Percentiles rank a stretch among this genome's conserved stretches.
Evolutionary conservation across 2,797 vertebrate genomes (phyloP).

Genomic region (Sebastolobus altivelis): DNA sequence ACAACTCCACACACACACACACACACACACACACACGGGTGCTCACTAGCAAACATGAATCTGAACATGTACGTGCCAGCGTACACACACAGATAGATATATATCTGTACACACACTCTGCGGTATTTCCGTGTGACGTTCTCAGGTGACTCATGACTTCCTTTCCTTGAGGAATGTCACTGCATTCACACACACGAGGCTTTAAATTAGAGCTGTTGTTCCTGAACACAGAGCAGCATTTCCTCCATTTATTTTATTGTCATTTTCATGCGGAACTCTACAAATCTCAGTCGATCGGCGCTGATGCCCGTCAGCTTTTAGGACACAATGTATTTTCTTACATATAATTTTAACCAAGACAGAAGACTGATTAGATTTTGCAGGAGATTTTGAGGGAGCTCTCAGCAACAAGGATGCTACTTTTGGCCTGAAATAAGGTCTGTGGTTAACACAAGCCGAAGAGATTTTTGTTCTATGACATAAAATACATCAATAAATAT

Average conservation of each 20-base stretch:
- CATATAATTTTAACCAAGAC: too few species aligned
- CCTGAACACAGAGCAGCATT: slow-evolving; percentile 11
- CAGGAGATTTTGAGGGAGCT: too few species aligned
- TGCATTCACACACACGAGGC: background rate
- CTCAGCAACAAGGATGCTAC: too few species aligned
- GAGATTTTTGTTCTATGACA: too few species aligned
- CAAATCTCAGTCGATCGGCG: background rate
- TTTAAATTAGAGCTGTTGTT: slow-evolving; percentile 31
- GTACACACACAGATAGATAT: slow-evolving; percentile 9
- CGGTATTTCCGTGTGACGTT: slow-evolving; percentile 19
- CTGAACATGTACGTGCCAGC: slow-evolving; percentile 1
- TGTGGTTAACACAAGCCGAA: too few species aligned
- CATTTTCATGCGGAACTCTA: background rate
- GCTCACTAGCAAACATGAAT: slow-evolving; percentile 22
- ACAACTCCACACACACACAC: slow-evolving; percentile 14
- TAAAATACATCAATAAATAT: too few species aligned
- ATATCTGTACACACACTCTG: slow-evolving; percentile 8
- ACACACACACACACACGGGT: slow-evolving; percentile 18
- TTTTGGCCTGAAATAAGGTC: too few species aligned
- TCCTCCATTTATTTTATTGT: slow-evolving; percentile 6
- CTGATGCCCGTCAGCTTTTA: too few species aligned
- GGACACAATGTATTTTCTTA: too few species aligned
- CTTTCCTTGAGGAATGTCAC: slow-evolving; percentile 40
- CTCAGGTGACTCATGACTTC: slow-evolving; percentile 55
- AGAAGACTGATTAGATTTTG: too few species aligned